phyloP scores from a whole-genome alignment of 2,113 vertebrate species.

The Leptodactylus fuscus region DNA sequence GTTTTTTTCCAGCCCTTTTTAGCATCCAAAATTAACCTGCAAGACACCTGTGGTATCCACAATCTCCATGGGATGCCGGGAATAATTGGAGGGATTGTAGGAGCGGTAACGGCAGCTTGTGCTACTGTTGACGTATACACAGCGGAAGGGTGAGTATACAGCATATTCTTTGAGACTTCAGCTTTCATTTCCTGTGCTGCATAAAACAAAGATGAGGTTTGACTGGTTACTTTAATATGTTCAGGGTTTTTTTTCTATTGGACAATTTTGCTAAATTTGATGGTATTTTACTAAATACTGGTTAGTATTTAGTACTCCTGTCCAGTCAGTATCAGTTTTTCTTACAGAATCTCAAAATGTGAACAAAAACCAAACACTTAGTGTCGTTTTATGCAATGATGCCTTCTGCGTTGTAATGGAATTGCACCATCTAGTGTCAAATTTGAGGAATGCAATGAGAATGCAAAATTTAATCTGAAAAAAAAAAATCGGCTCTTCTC shows the following conservation, averaged over 20 bases:
- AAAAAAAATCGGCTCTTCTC: too few relatives aligned
- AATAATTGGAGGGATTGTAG: slow-evolving; percentile 87
- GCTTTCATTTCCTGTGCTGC: background rate
- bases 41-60: slow-evolving; percentile 94
- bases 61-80: slow-evolving; percentile 93
- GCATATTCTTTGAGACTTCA: background rate
- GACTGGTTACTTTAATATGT: too few relatives aligned
- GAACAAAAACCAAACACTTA: too few relatives aligned
- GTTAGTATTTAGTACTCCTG: too few relatives aligned
- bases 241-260: too few relatives aligned
- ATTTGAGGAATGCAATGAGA: background rate
- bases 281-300: too few relatives aligned
- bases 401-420: background rate
- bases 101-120: slow-evolving; percentile 84
- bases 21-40: slow-evolving; percentile 83
- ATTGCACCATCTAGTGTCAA: slow-evolving; percentile 4
- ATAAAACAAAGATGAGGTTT: too few relatives aligned
- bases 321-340: too few relatives aligned
- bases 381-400: too few relatives aligned
- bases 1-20: slow-evolving; percentile 65
- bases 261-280: too few relatives aligned
- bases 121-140: slow-evolving; percentile 78
- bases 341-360: too few relatives aligned
- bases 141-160: slow-evolving; percentile 78
- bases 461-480: background rate